Conservation (phyloP, 2,113 vertebrate species). For the Chunga burmeisteri region DNA sequence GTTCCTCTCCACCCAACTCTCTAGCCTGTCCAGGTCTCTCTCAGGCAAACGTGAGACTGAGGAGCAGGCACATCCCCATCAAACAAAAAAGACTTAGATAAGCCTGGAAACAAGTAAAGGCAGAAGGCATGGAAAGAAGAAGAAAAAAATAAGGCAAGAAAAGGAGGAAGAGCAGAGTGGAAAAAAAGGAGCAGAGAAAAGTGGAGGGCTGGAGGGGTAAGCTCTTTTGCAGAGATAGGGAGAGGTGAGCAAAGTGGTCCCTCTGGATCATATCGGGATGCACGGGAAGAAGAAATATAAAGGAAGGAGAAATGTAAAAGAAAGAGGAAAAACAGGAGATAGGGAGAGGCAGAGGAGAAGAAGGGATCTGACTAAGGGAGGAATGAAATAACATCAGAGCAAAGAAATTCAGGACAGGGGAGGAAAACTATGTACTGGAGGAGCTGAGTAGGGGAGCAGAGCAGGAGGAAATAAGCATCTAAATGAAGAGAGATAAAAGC, state of each 20-base stretch:
- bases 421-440: background rate
- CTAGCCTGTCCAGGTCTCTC: background rate
- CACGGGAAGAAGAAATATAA: background rate
- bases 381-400: background rate
- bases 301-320: background rate
- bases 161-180: background rate
- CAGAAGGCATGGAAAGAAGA: background rate
- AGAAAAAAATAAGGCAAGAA: background rate
- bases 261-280: rapidly evolving
- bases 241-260: background rate
- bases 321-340: background rate
- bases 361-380: background rate
- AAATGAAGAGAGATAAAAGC: conserved; percentile 30
- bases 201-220: background rate
- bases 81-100: background rate
- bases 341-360: background rate
- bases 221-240: background rate
- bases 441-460: background rate
- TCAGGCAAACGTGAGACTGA: background rate
- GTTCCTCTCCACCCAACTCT: too few relatives aligned
- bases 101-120: background rate
- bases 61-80: background rate
- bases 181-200: background rate
- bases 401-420: background rate
- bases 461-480: background rate